These are phyloP conservation scores for Ammodytes dubius DNA, from an alignment of 2,113 vertebrate species.

Conservation along the genomic window DNA sequence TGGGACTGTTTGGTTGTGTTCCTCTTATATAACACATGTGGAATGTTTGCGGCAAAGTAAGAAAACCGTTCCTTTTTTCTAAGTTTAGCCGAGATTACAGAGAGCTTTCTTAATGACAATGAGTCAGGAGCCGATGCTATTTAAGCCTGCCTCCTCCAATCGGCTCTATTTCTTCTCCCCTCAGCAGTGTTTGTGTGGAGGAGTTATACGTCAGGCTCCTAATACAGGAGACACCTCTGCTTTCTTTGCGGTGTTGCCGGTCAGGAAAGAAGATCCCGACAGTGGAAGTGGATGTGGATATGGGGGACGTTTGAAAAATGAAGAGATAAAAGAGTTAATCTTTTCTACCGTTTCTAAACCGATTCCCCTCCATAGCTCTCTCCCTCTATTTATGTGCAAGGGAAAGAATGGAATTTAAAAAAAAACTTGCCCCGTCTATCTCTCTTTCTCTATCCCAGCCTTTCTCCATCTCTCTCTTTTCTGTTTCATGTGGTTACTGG, in stretches of 20 bases:
- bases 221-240: slow-evolving; percentile 47
- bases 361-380: slow-evolving; percentile 70
- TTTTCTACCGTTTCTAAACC: slow-evolving; percentile 69
- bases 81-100: slow-evolving; percentile 64
- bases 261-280: slow-evolving; percentile 60
- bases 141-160: slow-evolving; percentile 38
- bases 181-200: slow-evolving; percentile 54
- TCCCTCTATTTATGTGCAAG: slow-evolving; percentile 70
- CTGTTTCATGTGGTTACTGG: slow-evolving; percentile 83
- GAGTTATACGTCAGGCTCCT: slow-evolving; percentile 35
- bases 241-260: slow-evolving; percentile 57
- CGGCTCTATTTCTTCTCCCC: slow-evolving; percentile 47
- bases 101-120: slow-evolving; percentile 67
- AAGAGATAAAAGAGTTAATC: slow-evolving; percentile 81
- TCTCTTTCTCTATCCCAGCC: slow-evolving; percentile 17
- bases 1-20: slow-evolving; percentile 59
- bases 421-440: slow-evolving; percentile 69
- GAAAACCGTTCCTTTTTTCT: slow-evolving; percentile 35
- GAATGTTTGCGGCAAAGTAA: slow-evolving; percentile 47
- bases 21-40: slow-evolving; percentile 47
- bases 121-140: slow-evolving; percentile 51
- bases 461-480: slow-evolving; percentile 62
- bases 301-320: slow-evolving; percentile 82
- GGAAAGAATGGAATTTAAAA: slow-evolving; percentile 47
- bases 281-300: slow-evolving; percentile 57